Conservation (phyloP, 2,888 invertebrate species). For the Tupiocoris notatus region DNA sequence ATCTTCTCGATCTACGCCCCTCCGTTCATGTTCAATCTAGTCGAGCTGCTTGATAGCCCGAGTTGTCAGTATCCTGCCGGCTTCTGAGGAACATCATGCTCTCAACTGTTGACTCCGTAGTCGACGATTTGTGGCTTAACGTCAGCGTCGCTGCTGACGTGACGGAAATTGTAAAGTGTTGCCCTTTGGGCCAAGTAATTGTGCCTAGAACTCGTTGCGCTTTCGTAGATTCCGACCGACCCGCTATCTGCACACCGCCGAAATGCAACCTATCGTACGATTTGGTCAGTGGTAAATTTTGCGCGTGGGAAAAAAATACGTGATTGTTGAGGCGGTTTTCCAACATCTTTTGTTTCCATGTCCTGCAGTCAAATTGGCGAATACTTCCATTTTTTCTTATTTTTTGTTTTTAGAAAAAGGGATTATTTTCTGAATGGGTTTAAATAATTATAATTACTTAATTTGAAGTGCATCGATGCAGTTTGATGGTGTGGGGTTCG, state of each 20-base stretch:
- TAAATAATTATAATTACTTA: too few species aligned
- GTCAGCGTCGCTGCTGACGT: slow-evolving; percentile 9
- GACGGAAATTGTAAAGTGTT: slow-evolving; percentile 32
- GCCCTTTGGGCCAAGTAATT: slow-evolving; percentile 25
- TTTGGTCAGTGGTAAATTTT: not conserved
- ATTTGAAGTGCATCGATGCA: too few species aligned
- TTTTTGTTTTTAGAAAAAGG: not conserved
- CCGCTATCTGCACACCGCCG: slow-evolving; percentile 8
- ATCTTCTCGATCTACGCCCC: too few species aligned
- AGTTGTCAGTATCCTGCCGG: not conserved
- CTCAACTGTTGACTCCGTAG: not conserved
- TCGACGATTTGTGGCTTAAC: not conserved
- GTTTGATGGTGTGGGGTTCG: too few species aligned
- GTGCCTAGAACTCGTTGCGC: not conserved
- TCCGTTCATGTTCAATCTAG: too few species aligned
- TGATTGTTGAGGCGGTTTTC: too few species aligned
- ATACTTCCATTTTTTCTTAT: too few species aligned
- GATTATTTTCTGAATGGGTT: not conserved
- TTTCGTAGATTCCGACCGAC: not conserved
- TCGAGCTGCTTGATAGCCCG: too few species aligned
- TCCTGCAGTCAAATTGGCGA: too few species aligned
- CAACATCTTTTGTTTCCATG: not conserved
- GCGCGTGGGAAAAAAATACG: too few species aligned
- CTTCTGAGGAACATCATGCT: not conserved
- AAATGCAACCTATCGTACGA: not conserved